phyloP scores from a whole-genome alignment of 2,113 vertebrate species.

The Toxotes jaculatrix region DNA sequence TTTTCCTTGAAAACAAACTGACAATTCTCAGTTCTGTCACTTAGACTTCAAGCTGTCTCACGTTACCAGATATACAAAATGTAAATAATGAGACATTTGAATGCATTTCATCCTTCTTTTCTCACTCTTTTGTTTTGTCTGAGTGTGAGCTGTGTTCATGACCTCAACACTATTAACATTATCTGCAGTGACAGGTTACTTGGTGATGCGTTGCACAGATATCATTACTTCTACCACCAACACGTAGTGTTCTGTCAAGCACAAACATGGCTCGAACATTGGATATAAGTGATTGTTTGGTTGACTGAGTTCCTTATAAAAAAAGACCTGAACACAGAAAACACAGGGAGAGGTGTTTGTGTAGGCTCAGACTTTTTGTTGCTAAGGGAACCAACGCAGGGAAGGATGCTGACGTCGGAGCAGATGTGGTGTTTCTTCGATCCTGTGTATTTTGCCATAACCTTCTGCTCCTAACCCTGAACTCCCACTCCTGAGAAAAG shows the following conservation, averaged over 20 bases:
- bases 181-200: neutral
- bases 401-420: slow-evolving; percentile 42
- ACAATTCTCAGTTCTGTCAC: neutral
- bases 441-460: slow-evolving; percentile 16
- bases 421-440: slow-evolving; percentile 27
- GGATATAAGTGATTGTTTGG: slow-evolving; percentile 27
- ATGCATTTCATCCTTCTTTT: neutral
- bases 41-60: neutral
- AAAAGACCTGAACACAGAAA: slow-evolving; percentile 30
- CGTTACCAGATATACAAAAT: neutral
- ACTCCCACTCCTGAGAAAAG: neutral
- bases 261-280: slow-evolving; percentile 23
- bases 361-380: slow-evolving; percentile 58
- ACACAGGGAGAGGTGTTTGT: slow-evolving; percentile 24
- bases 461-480: slow-evolving; percentile 27
- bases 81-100: neutral
- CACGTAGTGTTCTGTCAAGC: neutral
- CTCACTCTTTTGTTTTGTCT: too few relatives aligned
- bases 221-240: neutral
- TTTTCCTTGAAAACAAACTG: neutral
- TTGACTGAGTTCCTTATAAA: slow-evolving; percentile 30
- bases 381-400: slow-evolving; percentile 54
- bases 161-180: neutral
- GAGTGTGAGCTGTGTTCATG: neutral
- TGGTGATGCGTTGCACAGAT: neutral